Base-by-base conservation (phyloP, 2,888 invertebrate species). In the Apantesis nais region DNA sequence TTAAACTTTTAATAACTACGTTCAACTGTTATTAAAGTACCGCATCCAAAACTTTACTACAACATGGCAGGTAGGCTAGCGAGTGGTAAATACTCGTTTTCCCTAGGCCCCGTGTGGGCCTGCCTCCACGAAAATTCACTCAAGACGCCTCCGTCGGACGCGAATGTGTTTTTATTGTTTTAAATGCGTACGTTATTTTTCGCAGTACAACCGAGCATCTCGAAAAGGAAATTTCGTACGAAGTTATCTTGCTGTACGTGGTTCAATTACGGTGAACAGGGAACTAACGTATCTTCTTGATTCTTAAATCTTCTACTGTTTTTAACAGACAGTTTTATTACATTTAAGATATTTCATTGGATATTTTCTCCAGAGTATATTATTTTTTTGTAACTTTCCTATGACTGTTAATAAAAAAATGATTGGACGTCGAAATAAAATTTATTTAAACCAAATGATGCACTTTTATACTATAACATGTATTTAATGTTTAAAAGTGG, bases 121-220 rank as follows among this genome's bases (percentile, higher is more conserved):
- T 74, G 79, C 81, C 84, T 86, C 81, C 78, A 84, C 84, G 87
- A 89, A 92, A 93, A 92, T 92, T 92, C 91, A 92, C 92, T 91
- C 89, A 90, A 88, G 86, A 76, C 87, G 85, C 86, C 88, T 88
- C 87, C 88, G 85, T 85, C 88, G 88, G 87, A 84, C 87, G 85
- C 86, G 87, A 88, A 90, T 89, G 88, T 89, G 87, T 90, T 91
- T 92, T 92, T 93, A 93, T 93, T 92, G 89, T 92, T 92, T 92
- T 90, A 92, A 92, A 92, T 90, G 91, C 90, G 89, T 89, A 89
- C 90, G 89, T 87, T 92, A 90, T 92, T 92, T 92, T 89, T 89
- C 88, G 87, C 85, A 86, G 84, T 85, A 85, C 81, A 88, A 85
- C 84, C 85, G 74, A 78, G 78, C 77, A 75, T 78, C 80, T 87